Base-by-base conservation (phyloP, 2,888 invertebrate genomes). In the Serrognathus titanus region DNA sequence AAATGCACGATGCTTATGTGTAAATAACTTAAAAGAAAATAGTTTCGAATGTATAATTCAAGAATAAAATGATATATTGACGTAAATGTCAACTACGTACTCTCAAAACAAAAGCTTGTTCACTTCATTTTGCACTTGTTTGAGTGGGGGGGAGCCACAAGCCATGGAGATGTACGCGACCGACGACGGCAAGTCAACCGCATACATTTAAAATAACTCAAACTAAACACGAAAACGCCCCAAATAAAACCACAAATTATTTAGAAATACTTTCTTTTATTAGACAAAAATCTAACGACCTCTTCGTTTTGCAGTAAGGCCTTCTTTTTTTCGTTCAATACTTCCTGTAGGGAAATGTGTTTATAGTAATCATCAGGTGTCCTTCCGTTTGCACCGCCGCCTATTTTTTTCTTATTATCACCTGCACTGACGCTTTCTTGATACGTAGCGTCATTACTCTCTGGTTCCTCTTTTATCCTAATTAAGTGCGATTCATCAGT, bases 41-140 rank as follows among this genome's bases (percentile, higher is more conserved):
- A 53, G 53, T 53, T 57, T 57, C 47, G 39, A 40, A 24, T 49
- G 40, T 52, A 16, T 47, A 43, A 57, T 57, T 48, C 46, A 47
- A 58, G 11, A 54, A 55, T 53, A 49, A 55, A 53, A 53, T 46
- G 60, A 68, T 66, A 65, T 66, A 64, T 62, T 68, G 66, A 69
- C 67, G 66, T 63, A 66, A 68, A 68, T 65, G 69, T 67, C 71
- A 70, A 66, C 65, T 69, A 69, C 70, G 66, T 66, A 66, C 67
- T 67, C 68, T 67, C 69, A 71, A 71, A 71, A 71, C 71, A 71
- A 71, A 71, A 69, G 66, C 69, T 66, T 63, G 61, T 57, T 67
- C 66, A 66, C 65, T 64, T 63, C 57, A 59, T 60, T 65, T 63
- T 64, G 61, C 63, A 61, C 63, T 63, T 63, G 58, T 61, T 63